Conservation (phyloP, 2,113 vertebrate species). For the Serinus canaria region DNA sequence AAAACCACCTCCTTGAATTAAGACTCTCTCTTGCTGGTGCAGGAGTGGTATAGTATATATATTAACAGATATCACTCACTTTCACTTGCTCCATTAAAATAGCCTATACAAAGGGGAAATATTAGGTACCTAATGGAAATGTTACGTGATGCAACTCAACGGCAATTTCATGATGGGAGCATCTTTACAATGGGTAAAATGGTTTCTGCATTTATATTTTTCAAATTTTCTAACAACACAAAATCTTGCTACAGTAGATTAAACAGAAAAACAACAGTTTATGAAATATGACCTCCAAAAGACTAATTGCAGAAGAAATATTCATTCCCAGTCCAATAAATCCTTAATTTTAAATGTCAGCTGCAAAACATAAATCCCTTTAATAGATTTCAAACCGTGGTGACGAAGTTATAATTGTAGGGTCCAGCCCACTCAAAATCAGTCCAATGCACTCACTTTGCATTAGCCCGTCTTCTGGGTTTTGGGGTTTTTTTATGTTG, state of each 20-base stretch:
- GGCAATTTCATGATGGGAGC: neutral
- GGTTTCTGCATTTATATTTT: constrained; percentile 16
- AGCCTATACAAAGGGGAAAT: constrained; percentile 10
- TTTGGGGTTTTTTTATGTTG: neutral
- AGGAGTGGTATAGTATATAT: neutral
- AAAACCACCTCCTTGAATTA: neutral
- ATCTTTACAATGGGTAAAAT: constrained; percentile 33
- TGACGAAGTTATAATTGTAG: constrained; percentile 59
- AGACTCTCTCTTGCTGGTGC: constrained; percentile 33
- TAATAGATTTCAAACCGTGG: constrained; percentile 69
- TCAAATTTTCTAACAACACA: constrained; percentile 15
- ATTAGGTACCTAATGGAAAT: constrained; percentile 38
- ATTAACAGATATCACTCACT: constrained; percentile 27
- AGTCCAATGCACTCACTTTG: neutral
- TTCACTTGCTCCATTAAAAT: neutral
- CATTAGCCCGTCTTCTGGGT: neutral
- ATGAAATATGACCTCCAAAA: constrained; percentile 66
- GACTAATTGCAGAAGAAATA: constrained; percentile 69
- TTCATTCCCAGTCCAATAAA: constrained; percentile 68
- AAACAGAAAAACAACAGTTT: constrained; percentile 55
- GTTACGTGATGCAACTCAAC: constrained; percentile 8
- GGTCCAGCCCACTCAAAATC: constrained; percentile 43
- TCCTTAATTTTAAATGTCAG: constrained; percentile 73
- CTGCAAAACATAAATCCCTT: constrained; percentile 69
- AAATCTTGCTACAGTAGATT: constrained; percentile 43